A percentile compares a stretch with the other conserved stretches of the same genome.
Evolutionary conservation across 1,140 invertebrate species (phyloP).

Genomic region (Drosophila aff.): DNA sequence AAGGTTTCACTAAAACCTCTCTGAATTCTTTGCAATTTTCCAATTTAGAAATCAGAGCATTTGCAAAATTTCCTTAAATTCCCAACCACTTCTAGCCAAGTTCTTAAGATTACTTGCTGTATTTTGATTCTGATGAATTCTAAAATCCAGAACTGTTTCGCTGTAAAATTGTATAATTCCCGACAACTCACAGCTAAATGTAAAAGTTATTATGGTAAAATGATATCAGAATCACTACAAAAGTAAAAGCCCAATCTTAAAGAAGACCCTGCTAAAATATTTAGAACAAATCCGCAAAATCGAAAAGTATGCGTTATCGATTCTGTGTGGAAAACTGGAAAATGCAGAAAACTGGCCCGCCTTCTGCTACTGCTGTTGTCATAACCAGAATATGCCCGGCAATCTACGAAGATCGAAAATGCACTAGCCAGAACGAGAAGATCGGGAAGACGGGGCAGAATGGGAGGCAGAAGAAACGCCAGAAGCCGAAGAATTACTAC

Average conservation of each 20-base stretch:
- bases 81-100: background rate
- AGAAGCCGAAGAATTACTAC: conserved; percentile 13
- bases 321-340: conserved; percentile 29
- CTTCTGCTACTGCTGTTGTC: conserved; percentile 23
- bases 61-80: background rate
- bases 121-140: background rate
- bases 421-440: conserved; percentile 7
- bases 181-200: background rate
- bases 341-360: conserved; percentile 39
- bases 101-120: background rate
- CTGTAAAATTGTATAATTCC: background rate
- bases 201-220: background rate
- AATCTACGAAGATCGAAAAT: conserved; percentile 34
- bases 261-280: conserved; percentile 46
- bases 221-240: conserved; percentile 13
- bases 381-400: conserved; percentile 22
- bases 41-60: no score
- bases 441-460: background rate
- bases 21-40: no score
- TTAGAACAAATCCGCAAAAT: conserved; percentile 49
- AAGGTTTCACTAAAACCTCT: no score
- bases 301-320: background rate
- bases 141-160: background rate
- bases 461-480: background rate
- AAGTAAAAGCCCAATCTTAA: conserved; percentile 50